These are phyloP conservation scores for Ylistrum balloti DNA, from an alignment of 1,140 invertebrate genomes.

Conservation along the genomic window DNA sequence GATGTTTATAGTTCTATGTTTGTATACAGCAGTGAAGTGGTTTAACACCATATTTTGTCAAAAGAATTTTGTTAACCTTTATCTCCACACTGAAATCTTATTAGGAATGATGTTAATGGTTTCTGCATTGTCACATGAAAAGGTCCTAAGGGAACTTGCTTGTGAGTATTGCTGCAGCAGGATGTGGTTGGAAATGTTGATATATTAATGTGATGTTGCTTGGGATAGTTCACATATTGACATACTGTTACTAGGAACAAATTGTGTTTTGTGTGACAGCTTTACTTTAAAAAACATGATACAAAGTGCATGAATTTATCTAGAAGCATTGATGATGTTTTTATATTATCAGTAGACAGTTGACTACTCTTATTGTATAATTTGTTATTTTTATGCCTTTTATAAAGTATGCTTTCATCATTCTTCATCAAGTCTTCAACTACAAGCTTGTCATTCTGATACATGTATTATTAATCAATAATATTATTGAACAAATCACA, in stretches of 20 bases:
- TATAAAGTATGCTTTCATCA: conserved; percentile 40
- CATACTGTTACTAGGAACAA: not conserved
- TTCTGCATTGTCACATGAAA: too few relatives aligned
- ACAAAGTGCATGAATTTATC: not conserved
- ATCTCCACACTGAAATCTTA: too few relatives aligned
- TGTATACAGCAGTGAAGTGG: too few relatives aligned
- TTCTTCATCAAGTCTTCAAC: conserved; percentile 26
- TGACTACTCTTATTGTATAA: not conserved
- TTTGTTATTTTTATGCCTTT: conserved; percentile 32
- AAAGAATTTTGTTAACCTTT: too few relatives aligned
- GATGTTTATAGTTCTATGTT: too few relatives aligned
- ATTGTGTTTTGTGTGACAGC: not conserved
- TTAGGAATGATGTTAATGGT: too few relatives aligned
- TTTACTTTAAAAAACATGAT: not conserved
- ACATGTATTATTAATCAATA: conserved; percentile 30
- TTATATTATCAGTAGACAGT: not conserved
- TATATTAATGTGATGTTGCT: too few relatives aligned
- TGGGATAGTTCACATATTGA: too few relatives aligned
- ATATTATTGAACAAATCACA: conserved; percentile 29
- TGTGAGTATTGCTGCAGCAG: too few relatives aligned
- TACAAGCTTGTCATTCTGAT: conserved; percentile 1
- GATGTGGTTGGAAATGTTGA: too few relatives aligned
- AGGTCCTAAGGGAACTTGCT: too few relatives aligned
- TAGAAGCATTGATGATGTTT: conserved; percentile 28
- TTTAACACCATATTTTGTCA: too few relatives aligned